phyloP scores from a whole-genome alignment of 2,888 invertebrate genomes.

The Agriopis marginaria region DNA sequence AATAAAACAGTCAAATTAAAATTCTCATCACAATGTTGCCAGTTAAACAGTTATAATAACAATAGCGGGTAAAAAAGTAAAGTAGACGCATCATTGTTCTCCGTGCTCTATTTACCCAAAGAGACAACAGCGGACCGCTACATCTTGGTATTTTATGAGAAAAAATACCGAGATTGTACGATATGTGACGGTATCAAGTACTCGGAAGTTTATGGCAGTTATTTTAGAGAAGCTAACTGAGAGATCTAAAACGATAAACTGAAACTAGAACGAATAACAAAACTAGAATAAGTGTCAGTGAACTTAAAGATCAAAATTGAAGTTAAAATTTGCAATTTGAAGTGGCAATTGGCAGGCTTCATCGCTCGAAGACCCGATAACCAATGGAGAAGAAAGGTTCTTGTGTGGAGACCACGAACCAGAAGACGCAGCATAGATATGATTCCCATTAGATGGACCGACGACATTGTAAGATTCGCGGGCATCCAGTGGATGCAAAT shows the following conservation, averaged over 20 bases:
- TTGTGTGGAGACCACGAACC: no score
- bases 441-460: no score
- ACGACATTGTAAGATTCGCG: no score
- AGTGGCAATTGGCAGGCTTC: no score
- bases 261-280: background rate
- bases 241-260: constrained; percentile 24
- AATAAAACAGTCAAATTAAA: constrained; percentile 47
- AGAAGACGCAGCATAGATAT: no score
- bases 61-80: constrained; percentile 57
- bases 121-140: constrained; percentile 49
- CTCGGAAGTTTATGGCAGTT: constrained; percentile 29
- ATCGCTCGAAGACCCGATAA: no score
- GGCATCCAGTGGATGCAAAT: no score
- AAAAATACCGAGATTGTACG: constrained; percentile 36
- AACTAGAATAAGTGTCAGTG: background rate
- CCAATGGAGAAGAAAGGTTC: no score
- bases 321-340: no score
- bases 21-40: constrained; percentile 56
- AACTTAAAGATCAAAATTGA: no score
- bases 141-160: constrained; percentile 39
- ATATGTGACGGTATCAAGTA: constrained; percentile 24
- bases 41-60: constrained; percentile 63
- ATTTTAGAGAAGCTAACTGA: constrained; percentile 29
- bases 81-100: constrained; percentile 76
- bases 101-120: constrained; percentile 77